These are phyloP conservation scores for Rhabdomys pumilio DNA, from an alignment of 2,797 vertebrate genomes.

Conservation along the genomic window DNA sequence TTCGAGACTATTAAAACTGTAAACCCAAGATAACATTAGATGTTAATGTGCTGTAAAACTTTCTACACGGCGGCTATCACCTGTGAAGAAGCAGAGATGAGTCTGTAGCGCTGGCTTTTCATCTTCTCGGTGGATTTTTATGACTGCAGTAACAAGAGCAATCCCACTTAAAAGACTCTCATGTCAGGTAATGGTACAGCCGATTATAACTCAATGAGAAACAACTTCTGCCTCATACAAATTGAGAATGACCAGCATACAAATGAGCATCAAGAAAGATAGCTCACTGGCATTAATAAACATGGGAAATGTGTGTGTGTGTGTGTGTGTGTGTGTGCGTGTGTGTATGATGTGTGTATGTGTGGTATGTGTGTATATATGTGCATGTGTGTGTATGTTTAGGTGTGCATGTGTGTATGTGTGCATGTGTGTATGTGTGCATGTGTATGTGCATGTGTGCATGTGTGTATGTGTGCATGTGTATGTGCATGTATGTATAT, in stretches of 20 bases:
- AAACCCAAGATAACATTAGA: constrained; percentile 71
- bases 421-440: accelerated
- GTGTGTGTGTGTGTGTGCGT: background rate
- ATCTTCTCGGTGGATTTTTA: constrained; percentile 88
- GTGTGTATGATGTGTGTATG: too few relatives aligned
- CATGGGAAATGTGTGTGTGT: background rate
- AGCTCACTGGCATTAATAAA: constrained; percentile 19
- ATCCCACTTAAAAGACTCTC: constrained; percentile 86
- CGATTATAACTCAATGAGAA: constrained; percentile 83
- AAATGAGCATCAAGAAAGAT: constrained; percentile 37
- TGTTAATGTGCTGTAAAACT: constrained; percentile 81
- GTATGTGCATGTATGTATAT: too few relatives aligned
- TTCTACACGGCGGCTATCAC: constrained; percentile 66
- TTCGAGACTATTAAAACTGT: constrained; percentile 76
- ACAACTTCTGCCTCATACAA: constrained; percentile 71
- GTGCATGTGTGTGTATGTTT: too few relatives aligned
- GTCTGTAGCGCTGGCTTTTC: constrained; percentile 82
- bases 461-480: background rate
- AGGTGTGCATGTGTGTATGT: too few relatives aligned
- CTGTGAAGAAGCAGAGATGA: constrained; percentile 73
- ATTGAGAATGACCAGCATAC: constrained; percentile 72
- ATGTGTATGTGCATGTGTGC: too few relatives aligned
- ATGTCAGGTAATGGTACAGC: constrained; percentile 86
- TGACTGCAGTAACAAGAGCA: constrained; percentile 86
- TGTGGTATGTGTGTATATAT: too few relatives aligned